A percentile compares a stretch with the other conserved stretches of the same genome.
Conservation (phyloP, 2,113 vertebrate genomes). For the Leucosticte australis region DNA sequence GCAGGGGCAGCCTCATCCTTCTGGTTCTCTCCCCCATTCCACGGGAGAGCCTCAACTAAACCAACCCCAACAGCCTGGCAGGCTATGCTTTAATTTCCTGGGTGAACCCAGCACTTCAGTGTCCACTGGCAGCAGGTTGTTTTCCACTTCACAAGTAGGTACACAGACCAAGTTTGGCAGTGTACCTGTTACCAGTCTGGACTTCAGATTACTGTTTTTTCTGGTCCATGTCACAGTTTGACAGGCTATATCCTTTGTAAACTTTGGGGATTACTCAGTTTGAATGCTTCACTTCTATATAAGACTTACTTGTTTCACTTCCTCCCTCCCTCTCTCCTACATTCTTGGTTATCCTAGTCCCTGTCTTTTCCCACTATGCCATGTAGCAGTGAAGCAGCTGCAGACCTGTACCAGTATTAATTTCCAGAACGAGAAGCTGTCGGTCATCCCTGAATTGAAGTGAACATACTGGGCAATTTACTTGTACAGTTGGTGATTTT, state of each 20-base stretch:
- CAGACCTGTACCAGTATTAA: neutral
- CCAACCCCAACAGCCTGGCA: rapidly evolving
- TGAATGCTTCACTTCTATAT: neutral
- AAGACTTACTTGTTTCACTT: neutral
- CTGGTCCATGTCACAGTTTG: neutral
- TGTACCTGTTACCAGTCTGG: neutral
- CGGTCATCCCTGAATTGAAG: neutral
- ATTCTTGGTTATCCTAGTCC: neutral
- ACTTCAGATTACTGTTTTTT: neutral
- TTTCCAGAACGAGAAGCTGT: neutral
- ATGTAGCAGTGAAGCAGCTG: neutral
- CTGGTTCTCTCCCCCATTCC: neutral
- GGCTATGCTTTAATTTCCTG: neutral
- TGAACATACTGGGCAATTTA: neutral
- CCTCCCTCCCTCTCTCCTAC: neutral
- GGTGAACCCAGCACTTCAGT: neutral
- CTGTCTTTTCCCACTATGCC: neutral
- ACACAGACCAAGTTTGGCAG: neutral
- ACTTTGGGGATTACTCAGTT: neutral
- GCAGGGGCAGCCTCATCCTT: neutral
- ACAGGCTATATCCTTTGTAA: neutral
- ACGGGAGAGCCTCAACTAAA: neutral
- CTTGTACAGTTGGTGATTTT: neutral
- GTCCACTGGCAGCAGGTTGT: neutral
- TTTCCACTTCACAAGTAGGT: neutral